phyloP scores from a whole-genome alignment of 2,113 vertebrate genomes.

The Oceanites oceanicus region DNA sequence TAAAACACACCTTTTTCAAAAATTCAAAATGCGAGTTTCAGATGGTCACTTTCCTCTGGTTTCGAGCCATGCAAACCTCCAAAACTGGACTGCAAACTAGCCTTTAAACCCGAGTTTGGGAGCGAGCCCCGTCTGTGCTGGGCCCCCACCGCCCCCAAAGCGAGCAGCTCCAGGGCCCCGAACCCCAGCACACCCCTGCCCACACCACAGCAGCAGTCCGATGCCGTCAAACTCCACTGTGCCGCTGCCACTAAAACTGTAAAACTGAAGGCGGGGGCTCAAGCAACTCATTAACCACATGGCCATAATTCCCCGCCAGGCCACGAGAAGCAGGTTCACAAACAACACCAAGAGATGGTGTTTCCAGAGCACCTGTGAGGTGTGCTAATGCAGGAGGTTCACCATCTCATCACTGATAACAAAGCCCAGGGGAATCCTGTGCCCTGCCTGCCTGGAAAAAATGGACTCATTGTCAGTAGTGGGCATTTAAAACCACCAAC shows the following conservation, averaged over 20 bases:
- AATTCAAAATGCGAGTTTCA: background rate
- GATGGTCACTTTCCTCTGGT: background rate
- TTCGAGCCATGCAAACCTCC: background rate
- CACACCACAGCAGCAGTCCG: accelerated
- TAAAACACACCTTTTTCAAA: background rate
- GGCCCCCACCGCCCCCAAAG: accelerated
- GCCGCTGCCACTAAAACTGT: background rate
- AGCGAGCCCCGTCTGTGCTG: accelerated
- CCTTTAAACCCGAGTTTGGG: background rate
- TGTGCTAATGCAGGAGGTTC: background rate
- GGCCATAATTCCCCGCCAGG: background rate
- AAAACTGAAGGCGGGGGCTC: accelerated
- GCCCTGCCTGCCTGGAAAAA: background rate
- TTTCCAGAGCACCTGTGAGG: background rate
- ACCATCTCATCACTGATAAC: accelerated
- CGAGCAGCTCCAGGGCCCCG: accelerated
- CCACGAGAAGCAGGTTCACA: background rate
- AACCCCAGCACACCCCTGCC: background rate
- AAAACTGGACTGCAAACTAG: background rate
- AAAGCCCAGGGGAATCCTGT: background rate
- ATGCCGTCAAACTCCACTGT: accelerated
- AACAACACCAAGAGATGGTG: background rate
- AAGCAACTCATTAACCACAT: background rate
- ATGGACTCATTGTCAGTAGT: accelerated
- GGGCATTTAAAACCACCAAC: background rate